These are phyloP conservation scores for Apamea crenata DNA, from an alignment of 2,888 invertebrate genomes.

Conservation along the genomic window DNA sequence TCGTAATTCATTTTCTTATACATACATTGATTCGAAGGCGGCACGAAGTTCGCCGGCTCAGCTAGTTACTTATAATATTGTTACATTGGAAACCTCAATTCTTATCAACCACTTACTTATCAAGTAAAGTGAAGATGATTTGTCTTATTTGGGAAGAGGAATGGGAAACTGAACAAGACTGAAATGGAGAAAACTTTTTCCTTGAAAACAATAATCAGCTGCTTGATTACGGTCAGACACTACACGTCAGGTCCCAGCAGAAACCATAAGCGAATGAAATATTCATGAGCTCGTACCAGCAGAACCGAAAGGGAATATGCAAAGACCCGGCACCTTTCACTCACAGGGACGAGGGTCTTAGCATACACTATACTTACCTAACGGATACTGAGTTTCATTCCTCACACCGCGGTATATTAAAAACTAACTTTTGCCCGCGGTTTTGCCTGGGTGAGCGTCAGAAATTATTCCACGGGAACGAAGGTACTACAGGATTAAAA, in stretches of 20 bases:
- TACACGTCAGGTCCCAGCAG: slow-evolving; percentile 25
- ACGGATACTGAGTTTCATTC: background rate
- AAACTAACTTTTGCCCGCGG: background rate
- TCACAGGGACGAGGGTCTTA: slow-evolving; percentile 48
- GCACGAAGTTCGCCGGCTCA: background rate
- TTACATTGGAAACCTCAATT: background rate
- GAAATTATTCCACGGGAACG: background rate
- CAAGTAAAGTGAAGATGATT: background rate
- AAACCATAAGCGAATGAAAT: slow-evolving; percentile 49
- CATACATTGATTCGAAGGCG: background rate
- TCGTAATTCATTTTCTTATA: too few relatives aligned
- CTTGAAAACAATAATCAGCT: slow-evolving; percentile 17
- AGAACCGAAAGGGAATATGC: slow-evolving; percentile 50
- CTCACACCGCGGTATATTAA: background rate
- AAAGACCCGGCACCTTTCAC: slow-evolving; percentile 47
- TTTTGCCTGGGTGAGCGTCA: background rate
- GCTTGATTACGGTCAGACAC: slow-evolving; percentile 22
- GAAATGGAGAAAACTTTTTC: background rate
- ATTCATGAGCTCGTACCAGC: slow-evolving; percentile 43
- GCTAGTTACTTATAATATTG: background rate
- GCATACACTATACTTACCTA: background rate
- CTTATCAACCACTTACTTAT: background rate
- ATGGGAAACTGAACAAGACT: background rate
- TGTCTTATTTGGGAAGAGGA: too few relatives aligned
- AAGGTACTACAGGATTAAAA: background rate